Conservation (phyloP, 1,140 invertebrate genomes). For the Ephestia elutella region DNA sequence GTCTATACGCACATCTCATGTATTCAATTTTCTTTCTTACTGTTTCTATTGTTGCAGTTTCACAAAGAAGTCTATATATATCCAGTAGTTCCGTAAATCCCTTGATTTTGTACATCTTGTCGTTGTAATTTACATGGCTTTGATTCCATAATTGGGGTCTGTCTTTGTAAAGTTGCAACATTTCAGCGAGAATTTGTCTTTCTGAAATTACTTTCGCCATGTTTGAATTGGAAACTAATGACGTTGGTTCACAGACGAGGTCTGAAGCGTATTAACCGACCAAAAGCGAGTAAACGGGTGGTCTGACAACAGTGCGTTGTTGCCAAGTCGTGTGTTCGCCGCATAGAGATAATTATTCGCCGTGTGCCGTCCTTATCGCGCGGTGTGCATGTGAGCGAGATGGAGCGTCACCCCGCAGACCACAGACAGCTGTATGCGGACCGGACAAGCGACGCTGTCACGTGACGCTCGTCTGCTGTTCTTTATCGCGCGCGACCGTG, state of each 20-base stretch:
- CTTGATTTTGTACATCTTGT: neutral
- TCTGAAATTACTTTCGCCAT: neutral
- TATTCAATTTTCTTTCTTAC: conserved; percentile 22
- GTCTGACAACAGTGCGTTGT: neutral
- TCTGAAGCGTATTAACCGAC: neutral
- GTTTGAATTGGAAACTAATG: neutral
- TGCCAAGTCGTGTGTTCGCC: neutral
- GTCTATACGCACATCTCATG: conserved; percentile 14
- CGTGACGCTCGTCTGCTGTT: too few relatives aligned
- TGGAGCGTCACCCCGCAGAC: neutral
- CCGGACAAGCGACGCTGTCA: too few relatives aligned
- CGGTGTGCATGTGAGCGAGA: neutral
- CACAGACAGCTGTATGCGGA: neutral
- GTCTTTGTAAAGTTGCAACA: neutral
- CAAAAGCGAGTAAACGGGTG: neutral
- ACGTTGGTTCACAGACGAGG: neutral
- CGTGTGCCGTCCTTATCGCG: neutral
- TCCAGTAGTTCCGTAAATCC: conserved; percentile 6
- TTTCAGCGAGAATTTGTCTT: neutral
- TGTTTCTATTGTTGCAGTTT: conserved; percentile 6
- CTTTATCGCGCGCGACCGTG: too few relatives aligned
- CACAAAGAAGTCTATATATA: conserved; percentile 9
- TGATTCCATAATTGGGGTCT: neutral
- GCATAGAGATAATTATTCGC: too few relatives aligned
- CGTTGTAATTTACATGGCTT: neutral